A percentile compares a stretch with the other conserved stretches of the same genome.
Conservation (phyloP, 1,140 invertebrate species). For the Aphaenogaster floridana region DNA sequence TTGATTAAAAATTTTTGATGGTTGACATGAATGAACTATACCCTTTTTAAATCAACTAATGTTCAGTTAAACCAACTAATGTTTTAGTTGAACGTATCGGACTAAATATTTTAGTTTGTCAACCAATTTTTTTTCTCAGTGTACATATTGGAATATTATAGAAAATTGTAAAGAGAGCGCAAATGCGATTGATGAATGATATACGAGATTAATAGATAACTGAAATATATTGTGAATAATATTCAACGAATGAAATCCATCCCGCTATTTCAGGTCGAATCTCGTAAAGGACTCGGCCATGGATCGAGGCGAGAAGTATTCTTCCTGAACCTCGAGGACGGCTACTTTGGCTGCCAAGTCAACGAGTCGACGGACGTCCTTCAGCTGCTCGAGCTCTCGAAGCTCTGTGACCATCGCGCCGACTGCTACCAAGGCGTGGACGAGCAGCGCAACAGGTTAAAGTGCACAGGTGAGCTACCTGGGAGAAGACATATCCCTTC, state of each 20-base stretch:
- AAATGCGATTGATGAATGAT: background rate
- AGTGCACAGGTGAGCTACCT: slow-evolving; percentile 93
- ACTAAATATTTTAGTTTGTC: no score
- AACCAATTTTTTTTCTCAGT: no score
- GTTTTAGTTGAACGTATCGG: no score
- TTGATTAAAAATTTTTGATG: no score
- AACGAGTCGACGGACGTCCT: slow-evolving; percentile 98
- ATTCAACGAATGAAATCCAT: background rate
- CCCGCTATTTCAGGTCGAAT: slow-evolving; percentile 89
- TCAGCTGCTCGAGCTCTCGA: slow-evolving; percentile 97
- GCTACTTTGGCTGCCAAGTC: slow-evolving; percentile 98
- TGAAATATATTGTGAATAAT: background rate
- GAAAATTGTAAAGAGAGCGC: background rate
- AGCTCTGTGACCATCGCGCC: slow-evolving; percentile 95
- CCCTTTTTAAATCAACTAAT: no score
- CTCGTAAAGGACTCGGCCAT: slow-evolving; percentile 91
- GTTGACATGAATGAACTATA: no score
- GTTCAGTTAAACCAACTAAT: no score
- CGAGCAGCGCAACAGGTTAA: slow-evolving; percentile 95
- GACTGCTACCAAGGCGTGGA: slow-evolving; percentile 97
- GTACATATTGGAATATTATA: background rate
- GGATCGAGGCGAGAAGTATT: slow-evolving; percentile 96
- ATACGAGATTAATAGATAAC: background rate
- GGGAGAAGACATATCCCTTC: background rate
- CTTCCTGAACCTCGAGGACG: slow-evolving; percentile 98